Base-by-base conservation (phyloP, 1,140 invertebrate species). In the Hyphantria cunea region DNA sequence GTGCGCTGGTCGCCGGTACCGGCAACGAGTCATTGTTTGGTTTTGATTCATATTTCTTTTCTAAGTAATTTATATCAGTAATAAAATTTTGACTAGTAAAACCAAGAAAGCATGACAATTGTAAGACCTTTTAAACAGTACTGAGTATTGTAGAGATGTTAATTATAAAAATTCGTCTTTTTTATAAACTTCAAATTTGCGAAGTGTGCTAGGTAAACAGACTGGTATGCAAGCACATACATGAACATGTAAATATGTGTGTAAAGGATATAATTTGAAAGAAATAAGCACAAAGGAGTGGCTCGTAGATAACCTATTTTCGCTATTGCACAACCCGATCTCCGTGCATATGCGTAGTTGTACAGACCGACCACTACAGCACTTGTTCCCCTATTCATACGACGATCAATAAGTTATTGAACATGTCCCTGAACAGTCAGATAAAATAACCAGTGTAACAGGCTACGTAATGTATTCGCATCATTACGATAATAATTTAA, bases 1-100 rank as follows among this genome's bases (percentile, higher is more conserved):
- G 82, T 77, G 78, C 84, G 80, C 60, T 75, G 44, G 58, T 37
- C 15, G 50, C 41, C 14, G 45, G 45, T 14, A 6, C 60, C 71
- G 74, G 37, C 32, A 37, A 42, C 34, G 37, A 39, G 34, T 42
- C 15, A 74, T 58, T 58, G 55, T 58, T 58, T 49, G 15, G 15
- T 39, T 25, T 49, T 14, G 12, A 45, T 45, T 15, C 44, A 47
- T 56, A 47, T 56, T 47, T 53, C 15, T 41, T 41, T 15, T 33
- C 49, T 14, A 5, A 25, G 17, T 1, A 25, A 25, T 3, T 3
- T 25, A 25, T 3, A 1, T 25, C 1, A 25, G 17, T 25, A 25
- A 25, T 5, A 25, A 25, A 25, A 25, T 5, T 25, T 25, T 3
- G 5, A 25, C 17, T 1, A 5, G 5, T 25, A 25, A 25, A 25